Conservation (phyloP, 1,140 invertebrate genomes). For the Aphidius gifuensis region DNA sequence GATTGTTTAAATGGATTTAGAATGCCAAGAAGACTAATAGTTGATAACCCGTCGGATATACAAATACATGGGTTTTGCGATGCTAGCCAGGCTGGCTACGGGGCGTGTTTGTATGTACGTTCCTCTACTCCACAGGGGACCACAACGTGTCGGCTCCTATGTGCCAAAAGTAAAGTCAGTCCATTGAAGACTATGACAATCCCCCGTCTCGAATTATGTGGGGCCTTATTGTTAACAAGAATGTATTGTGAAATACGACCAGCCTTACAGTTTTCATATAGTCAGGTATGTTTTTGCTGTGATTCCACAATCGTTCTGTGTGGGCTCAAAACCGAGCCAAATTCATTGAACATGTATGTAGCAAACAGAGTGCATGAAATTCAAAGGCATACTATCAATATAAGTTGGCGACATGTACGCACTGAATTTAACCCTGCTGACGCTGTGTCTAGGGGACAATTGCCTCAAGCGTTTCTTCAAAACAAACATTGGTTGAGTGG, state of each 20-base stretch:
- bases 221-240: too few species aligned
- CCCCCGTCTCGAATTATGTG: constrained; percentile 32
- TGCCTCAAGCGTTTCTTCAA: constrained; percentile 15
- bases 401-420: constrained; percentile 36
- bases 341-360: constrained; percentile 10
- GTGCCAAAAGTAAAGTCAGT: constrained; percentile 33
- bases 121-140: constrained; percentile 15
- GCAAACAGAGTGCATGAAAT: constrained; percentile 32
- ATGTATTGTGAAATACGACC: too few species aligned
- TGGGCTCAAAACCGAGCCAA: constrained; percentile 21
- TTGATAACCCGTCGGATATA: background rate
- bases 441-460: constrained; percentile 23
- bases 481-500: constrained; percentile 24
- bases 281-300: constrained; percentile 21
- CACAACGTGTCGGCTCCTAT: constrained; percentile 2
- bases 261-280: too few species aligned
- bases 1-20: constrained; percentile 17
- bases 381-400: constrained; percentile 23
- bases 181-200: constrained; percentile 36
- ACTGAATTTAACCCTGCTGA: constrained; percentile 38
- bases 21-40: constrained; percentile 21
- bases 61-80: constrained; percentile 35
- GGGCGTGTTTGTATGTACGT: constrained; percentile 26
- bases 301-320: constrained; percentile 30
- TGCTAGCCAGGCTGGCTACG: constrained; percentile 29